Evolutionary conservation across 2,113 vertebrate species (phyloP), one percentile per base, ranked within the genome.

Genomic region (Elachura formosa): DNA sequence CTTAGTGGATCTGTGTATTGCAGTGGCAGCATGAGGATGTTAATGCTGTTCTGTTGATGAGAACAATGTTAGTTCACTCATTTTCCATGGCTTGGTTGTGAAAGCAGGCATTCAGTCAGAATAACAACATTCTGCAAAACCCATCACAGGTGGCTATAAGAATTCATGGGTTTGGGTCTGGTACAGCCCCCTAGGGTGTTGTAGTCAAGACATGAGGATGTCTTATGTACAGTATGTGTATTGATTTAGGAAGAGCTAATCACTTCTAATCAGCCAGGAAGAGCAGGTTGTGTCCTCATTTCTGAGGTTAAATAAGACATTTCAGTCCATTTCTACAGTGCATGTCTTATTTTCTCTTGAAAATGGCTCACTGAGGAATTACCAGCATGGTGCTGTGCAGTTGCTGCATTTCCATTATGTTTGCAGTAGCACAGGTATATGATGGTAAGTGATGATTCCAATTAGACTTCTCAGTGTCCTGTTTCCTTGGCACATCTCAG

Each of bases 191-290:
- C 8, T 1, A 11, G n/a, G 48, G 43, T 41, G 11, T 11, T 26
- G 31, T 54, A 34, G 14, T 45, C 1, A 3, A 72, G 67, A 46
- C 67, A 33, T 0, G 0, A 59, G 52, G 26, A 6, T n/a, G 23
- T 34, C 67, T n/a, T 61, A 5, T 82, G 72, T 86, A 29, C 29
- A 24, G 15, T 24, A 2, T 18, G 4, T 12, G 18, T 34, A 14
- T 64, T 38, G 19, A 28, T 86, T 75, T 40, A 49, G 55, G 38
- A 66, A 62, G 31, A 73, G 20, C 48, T 68, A n/a, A 59, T 79
- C n/a, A 6, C 46, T 81, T 84, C 55, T 82, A 31, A 46, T 54
- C 40, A 79, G 48, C 28, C 31, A 45, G 52, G 40, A 88, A 22
- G 33, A 67, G 26, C 40, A 52, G 51, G 18, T 6, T 36, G n/a